Evolutionary conservation across 2,113 vertebrate species (phyloP), one percentile per base, ranked within the genome.

Genomic region (Alouatta palliata): DNA sequence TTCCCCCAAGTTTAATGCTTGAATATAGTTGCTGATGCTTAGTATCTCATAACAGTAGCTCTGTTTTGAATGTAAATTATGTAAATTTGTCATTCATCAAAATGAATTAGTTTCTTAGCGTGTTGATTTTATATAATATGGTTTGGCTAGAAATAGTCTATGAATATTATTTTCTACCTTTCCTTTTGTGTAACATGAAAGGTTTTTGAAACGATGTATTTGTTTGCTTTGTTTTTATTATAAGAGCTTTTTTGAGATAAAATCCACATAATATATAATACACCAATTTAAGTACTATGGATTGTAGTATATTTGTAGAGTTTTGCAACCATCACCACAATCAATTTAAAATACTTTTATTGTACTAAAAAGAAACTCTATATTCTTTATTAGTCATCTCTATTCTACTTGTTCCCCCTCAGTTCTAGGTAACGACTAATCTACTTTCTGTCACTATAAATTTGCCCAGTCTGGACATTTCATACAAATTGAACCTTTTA

Each of bases 41-140:
- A 98, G 98, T 98, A 98, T 98, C 96, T 96, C 97, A 97, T 98
- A 99, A 98, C 98, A 99, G 98, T 98, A 99, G 98, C 98, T 98
- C 97, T 99, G 97, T 99, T 99, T 99, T 99, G 97, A 99, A 89
- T 95, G 9, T 82, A 40, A 88, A 99, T 98, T 98, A 89, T 95
- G 9, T 77, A 40, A 88, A 98, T 98, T 98, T 98, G 98, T 98
- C 23, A 94, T 83, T 96, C 32, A 88, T 93, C 93, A 90, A 91
- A 94, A 71, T 12, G 64, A 93, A 40, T 61, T 83, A 91, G 82
- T 92, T 94, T 96, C 73, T 93, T 40, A 92, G 58, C n/a, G 87
- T 91, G 86, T 75, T 97, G 49, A 91, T 81, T 97, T 95, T 95
- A 47, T 88, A 49, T 92, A 52, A 7, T 54, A 40, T 83, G 52